phyloP scores from a whole-genome alignment of 2,113 vertebrate genomes.

The Amblyopsis rosae region DNA sequence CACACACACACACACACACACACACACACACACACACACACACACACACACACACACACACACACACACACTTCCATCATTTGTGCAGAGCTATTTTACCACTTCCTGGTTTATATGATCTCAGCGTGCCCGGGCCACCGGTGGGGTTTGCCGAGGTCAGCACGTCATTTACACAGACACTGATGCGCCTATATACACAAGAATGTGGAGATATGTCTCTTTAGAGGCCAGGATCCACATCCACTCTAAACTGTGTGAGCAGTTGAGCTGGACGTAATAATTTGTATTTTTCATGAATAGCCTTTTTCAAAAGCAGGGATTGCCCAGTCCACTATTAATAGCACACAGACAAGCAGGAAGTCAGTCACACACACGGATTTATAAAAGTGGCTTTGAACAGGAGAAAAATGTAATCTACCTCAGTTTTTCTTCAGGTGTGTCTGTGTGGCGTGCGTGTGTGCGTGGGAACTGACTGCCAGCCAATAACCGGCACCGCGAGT shows the following conservation, averaged over 20 bases:
- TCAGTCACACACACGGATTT: background rate
- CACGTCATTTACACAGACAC: slow-evolving; percentile 15
- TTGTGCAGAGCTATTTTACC: slow-evolving; percentile 62
- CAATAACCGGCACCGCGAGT: slow-evolving; percentile 15
- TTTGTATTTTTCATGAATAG: background rate
- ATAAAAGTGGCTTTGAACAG: slow-evolving; percentile 15
- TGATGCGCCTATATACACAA: slow-evolving; percentile 21
- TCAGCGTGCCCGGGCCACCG: slow-evolving; percentile 43
- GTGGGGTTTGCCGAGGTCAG: slow-evolving; percentile 43
- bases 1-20: too few relatives aligned
- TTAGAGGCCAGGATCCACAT: background rate
- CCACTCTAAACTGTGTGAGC: background rate
- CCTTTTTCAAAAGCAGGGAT: background rate
- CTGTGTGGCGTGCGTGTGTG: too few relatives aligned
- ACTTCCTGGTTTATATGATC: slow-evolving; percentile 64
- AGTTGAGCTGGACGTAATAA: background rate
- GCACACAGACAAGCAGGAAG: slow-evolving; percentile 1
- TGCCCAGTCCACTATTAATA: slow-evolving; percentile 15
- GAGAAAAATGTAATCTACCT: slow-evolving; percentile 16
- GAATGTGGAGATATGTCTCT: background rate
- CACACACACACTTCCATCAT: slow-evolving; percentile 57
- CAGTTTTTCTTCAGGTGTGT: background rate
- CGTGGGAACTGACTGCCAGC: slow-evolving; percentile 17
- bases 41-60: slow-evolving; percentile 58
- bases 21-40: too few relatives aligned